Evolutionary conservation across 92 coral and sea anemone genomes (phyloP).

Genomic region (Parazoanthus atlanticus): DNA sequence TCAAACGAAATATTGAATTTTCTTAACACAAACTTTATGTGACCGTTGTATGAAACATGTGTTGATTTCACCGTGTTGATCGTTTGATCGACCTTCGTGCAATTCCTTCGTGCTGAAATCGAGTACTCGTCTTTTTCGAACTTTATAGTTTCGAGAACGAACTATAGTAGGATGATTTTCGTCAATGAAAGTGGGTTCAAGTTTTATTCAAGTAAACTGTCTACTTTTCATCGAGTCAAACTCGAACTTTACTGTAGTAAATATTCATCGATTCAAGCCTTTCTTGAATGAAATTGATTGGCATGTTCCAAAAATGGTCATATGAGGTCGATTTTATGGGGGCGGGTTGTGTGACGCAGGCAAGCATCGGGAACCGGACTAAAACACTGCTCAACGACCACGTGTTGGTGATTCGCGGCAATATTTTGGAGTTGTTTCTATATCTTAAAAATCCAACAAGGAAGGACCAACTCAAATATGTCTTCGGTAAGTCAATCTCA

Average conservation of each 20-base stretch:
- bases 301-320: background rate
- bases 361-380: background rate
- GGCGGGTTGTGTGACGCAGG: conserved; percentile 21
- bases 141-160: background rate
- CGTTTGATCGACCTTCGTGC: no score
- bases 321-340: background rate
- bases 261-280: background rate
- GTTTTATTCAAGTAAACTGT: background rate
- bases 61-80: conserved; percentile 15
- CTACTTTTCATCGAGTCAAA: background rate
- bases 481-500: conserved; percentile 28
- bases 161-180: background rate
- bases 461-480: background rate
- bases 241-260: background rate
- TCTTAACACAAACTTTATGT: background rate
- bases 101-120: background rate
- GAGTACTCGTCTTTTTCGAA: background rate
- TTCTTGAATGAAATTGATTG: background rate
- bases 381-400: background rate
- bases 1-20: background rate
- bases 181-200: background rate
- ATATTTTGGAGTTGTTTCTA: background rate
- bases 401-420: background rate
- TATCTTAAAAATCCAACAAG: background rate
- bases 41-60: background rate